Evolutionary conservation across 2,888 invertebrate genomes (phyloP).

Genomic region (Orthonychiurus folsomi): DNA sequence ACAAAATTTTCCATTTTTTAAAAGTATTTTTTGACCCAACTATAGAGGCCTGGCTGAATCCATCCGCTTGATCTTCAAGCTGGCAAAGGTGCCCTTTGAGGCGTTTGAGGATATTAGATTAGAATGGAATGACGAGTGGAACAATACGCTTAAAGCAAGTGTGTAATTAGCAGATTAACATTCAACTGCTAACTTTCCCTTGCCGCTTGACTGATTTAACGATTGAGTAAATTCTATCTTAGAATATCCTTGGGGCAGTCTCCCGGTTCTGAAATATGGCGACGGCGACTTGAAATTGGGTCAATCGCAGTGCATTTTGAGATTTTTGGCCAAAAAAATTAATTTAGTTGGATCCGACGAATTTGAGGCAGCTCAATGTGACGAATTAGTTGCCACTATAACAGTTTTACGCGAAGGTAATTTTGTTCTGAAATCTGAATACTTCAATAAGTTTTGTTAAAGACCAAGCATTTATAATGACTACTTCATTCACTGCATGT

Average conservation of each 20-base stretch:
- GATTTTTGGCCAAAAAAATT: constrained; percentile 20
- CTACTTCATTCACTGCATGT: background rate
- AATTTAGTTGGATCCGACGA: constrained; percentile 26
- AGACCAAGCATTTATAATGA: background rate
- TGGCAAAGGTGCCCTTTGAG: constrained; percentile 7
- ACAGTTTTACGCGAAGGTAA: constrained; percentile 7
- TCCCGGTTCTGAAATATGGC: constrained; percentile 14
- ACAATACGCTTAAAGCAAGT: constrained; percentile 1
- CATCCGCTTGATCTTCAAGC: constrained; percentile 9
- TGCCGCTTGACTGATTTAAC: no score
- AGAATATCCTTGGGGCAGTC: constrained; percentile 14
- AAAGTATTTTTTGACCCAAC: no score
- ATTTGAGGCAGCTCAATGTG: constrained; percentile 27
- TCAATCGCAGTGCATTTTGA: constrained; percentile 15
- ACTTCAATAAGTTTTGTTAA: background rate
- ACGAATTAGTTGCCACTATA: constrained; percentile 18
- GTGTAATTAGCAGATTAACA: background rate
- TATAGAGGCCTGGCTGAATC: constrained; percentile 4
- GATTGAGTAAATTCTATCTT: no score
- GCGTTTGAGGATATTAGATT: constrained; percentile 17
- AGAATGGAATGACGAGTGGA: constrained; percentile 6
- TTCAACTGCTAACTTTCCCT: no score
- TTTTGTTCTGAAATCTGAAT: no score
- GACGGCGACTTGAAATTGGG: constrained; percentile 15
- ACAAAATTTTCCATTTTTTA: no score